These are phyloP conservation scores for Labeo calbasu DNA, from an alignment of 2,797 vertebrate genomes.

Conservation along the genomic window DNA sequence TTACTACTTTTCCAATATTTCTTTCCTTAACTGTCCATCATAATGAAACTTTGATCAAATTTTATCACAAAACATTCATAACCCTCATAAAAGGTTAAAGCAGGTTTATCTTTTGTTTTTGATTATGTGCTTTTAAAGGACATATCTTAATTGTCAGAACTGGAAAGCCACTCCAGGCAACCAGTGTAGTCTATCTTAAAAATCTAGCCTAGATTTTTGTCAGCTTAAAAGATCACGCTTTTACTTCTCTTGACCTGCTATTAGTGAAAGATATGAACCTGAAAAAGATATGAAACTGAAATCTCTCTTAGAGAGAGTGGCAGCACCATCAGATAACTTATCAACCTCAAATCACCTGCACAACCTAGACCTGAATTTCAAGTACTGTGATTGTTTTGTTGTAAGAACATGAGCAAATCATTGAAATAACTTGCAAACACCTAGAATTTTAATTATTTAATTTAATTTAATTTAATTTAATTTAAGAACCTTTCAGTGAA, in stretches of 20 bases:
- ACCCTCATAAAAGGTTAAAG: background rate
- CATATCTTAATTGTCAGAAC: too few species aligned
- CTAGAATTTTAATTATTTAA: background rate
- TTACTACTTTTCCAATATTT: background rate
- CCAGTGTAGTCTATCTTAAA: background rate
- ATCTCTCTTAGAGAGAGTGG: constrained; percentile 7
- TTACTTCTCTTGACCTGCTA: constrained; percentile 18
- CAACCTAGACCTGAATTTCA: constrained; percentile 28
- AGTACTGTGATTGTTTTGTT: background rate
- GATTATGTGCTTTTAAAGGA: background rate
- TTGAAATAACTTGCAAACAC: background rate
- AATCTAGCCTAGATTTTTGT: background rate
- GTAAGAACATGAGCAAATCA: background rate
- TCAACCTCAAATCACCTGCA: constrained; percentile 34
- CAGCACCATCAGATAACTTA: constrained; percentile 42
- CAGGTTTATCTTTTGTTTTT: background rate
- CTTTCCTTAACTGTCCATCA: background rate
- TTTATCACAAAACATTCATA: too few species aligned
- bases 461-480: too few species aligned
- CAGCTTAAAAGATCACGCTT: background rate
- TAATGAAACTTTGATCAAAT: background rate
- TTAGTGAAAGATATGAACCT: constrained; percentile 6
- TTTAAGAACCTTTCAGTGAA: background rate
- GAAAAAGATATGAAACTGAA: constrained; percentile 15
- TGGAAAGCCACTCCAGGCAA: background rate